Evolutionary conservation across 2,113 vertebrate genomes (phyloP), one percentile per base, ranked within the genome.

Genomic region (Tachuris rubrigastra): DNA sequence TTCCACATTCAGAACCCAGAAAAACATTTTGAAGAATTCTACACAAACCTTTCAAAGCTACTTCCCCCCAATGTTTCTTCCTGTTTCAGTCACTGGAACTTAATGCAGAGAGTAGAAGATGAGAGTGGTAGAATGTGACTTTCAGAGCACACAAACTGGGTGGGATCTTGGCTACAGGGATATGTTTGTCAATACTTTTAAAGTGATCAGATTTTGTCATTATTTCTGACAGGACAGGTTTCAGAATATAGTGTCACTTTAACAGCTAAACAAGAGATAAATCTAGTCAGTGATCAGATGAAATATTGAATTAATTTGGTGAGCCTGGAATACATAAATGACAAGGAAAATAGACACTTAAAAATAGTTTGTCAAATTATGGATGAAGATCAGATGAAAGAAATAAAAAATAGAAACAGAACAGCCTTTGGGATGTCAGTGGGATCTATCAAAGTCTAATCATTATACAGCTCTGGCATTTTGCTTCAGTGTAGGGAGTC

Each of bases 401-500:
- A 95, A 90, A 93, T 80, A 81, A 93, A 95, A 95, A 95, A 92
- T 92, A 95, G 89, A 87, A 97, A 66, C 77, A 76, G 85, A 96
- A 80, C 42, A 87, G 84, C 92, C 94, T 97, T 95, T 96, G 88
- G 94, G 85, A 93, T 2, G 9, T 95, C 90, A 95, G 94, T 90
- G 93, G 87, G 85, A 78, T 96, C 93, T 84, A 92, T 96, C 95
- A 96, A 96, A 96, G 84, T 92, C 88, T 73, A 88, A 94, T 96
- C 90, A 94, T 96, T 87, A 93, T 95, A 89, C 89, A 93, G 49
- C 73, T 94, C 46, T 97, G 96, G 90, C 95, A 97, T 97, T 97
- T 97, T 85, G 39, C 74, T 97, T 95, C 87, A 81, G 93, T 85
- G 89, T 88, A 94, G 81, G 77, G 92, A 28, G 69, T 90, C 90